phyloP scores from a whole-genome alignment of 2,888 invertebrate species.

The Drosophila lacicola region DNA sequence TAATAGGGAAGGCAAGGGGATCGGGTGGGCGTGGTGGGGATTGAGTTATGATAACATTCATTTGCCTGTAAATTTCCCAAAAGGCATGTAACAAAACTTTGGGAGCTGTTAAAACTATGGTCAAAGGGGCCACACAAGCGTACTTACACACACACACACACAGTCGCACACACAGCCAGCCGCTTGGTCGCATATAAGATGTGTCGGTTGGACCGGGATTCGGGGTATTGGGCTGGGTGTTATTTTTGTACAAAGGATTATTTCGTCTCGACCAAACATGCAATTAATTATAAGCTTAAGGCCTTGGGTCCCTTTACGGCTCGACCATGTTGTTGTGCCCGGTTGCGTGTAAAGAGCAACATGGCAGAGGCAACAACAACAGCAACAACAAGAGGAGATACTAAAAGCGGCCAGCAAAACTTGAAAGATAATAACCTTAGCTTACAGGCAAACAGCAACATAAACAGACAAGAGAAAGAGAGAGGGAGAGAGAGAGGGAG shows the following conservation, averaged over 20 bases:
- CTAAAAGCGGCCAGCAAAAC: conserved; percentile 61
- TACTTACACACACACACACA: conserved; percentile 36
- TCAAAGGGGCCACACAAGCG: conserved; percentile 55
- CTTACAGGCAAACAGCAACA: conserved; percentile 53
- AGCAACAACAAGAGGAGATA: conserved; percentile 43
- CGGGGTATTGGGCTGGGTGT: conserved; percentile 57
- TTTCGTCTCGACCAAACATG: conserved; percentile 85
- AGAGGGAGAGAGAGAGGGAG: neutral
- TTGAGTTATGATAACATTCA: conserved; percentile 79
- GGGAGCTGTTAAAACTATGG: conserved; percentile 67
- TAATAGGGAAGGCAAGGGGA: neutral
- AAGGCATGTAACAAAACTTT: conserved; percentile 74
- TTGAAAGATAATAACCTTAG: conserved; percentile 83
- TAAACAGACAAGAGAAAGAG: conserved; percentile 40
- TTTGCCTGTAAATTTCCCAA: conserved; percentile 79
- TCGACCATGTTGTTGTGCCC: conserved; percentile 66
- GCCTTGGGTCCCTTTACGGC: conserved; percentile 82
- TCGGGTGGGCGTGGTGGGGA: conserved; percentile 13
- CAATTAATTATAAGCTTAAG: conserved; percentile 85
- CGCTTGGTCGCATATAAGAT: conserved; percentile 52
- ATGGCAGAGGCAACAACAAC: conserved; percentile 53
- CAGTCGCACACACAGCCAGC: conserved; percentile 8
- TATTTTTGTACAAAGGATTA: conserved; percentile 83
- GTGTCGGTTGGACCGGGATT: conserved; percentile 25
- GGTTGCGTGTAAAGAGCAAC: conserved; percentile 60